Percentiles rank a stretch among this genome's conserved stretches.
Evolutionary conservation across 2,113 vertebrate genomes (phyloP).

Genomic region (Salvator merianae): DNA sequence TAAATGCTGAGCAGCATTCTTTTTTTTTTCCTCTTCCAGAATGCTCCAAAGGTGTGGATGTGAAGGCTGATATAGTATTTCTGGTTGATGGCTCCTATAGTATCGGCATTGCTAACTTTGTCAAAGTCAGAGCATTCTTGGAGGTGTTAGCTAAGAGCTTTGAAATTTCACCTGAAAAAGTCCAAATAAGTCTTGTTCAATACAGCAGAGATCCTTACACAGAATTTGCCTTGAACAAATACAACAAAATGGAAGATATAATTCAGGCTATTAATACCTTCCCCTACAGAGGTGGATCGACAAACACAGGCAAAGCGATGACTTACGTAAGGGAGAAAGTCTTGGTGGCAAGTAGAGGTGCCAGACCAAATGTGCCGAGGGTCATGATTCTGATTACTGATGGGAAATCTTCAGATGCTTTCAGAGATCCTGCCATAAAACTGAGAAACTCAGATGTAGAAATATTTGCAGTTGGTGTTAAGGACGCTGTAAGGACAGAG

Average conservation of each 20-base stretch:
- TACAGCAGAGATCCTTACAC: conserved; percentile 95
- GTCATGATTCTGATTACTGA: conserved; percentile 98
- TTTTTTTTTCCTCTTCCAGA: conserved; percentile 75
- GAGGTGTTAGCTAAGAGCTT: conserved; percentile 95
- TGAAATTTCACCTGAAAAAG: conserved; percentile 88
- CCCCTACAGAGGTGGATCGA: conserved; percentile 96
- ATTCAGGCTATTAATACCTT: conserved; percentile 91
- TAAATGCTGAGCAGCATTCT: neutral
- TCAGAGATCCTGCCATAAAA: conserved; percentile 88
- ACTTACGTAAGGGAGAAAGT: conserved; percentile 93
- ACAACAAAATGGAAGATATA: conserved; percentile 83
- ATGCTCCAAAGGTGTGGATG: conserved; percentile 92
- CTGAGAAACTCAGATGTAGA: conserved; percentile 90
- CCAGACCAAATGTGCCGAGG: conserved; percentile 88
- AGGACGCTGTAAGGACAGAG: conserved; percentile 93
- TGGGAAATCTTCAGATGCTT: conserved; percentile 97
- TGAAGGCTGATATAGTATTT: conserved; percentile 95
- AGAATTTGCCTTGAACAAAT: conserved; percentile 92
- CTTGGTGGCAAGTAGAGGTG: conserved; percentile 84
- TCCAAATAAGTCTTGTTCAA: conserved; percentile 97
- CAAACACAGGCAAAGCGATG: conserved; percentile 97
- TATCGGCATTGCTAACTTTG: conserved; percentile 94
- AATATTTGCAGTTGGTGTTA: conserved; percentile 97
- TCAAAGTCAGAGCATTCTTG: conserved; percentile 94
- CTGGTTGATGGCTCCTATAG: conserved; percentile 98